Percentiles rank a stretch among this genome's conserved stretches.
Conservation (phyloP, 2,888 invertebrate genomes). For the Tolmerus cingulatus region DNA sequence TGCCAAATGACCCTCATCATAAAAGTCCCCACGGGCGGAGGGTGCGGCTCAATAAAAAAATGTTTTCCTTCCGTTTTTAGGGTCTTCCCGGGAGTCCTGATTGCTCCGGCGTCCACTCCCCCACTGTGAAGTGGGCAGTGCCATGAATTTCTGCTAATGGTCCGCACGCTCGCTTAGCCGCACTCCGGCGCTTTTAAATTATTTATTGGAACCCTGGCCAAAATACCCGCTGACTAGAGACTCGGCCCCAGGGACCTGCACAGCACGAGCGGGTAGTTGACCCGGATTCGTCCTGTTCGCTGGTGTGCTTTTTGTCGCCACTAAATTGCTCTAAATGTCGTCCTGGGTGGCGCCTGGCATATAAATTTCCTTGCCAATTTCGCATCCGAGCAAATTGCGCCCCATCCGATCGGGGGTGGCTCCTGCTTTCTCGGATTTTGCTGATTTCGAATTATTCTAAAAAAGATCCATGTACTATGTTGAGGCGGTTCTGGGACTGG, state of each 20-base stretch:
- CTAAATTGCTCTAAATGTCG: constrained; percentile 42
- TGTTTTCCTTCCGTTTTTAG: background rate
- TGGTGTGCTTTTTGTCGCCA: constrained; percentile 38
- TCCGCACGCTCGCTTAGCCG: constrained; percentile 29
- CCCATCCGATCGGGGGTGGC: background rate
- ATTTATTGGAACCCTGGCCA: constrained; percentile 6
- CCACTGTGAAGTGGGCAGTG: constrained; percentile 45
- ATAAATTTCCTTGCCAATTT: constrained; percentile 35
- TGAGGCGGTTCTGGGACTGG: background rate
- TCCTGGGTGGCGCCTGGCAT: constrained; percentile 39
- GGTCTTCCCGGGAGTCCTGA: background rate
- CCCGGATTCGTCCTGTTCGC: background rate
- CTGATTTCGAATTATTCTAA: background rate
- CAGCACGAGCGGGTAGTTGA: constrained; percentile 10
- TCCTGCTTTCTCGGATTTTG: background rate
- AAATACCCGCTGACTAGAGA: background rate
- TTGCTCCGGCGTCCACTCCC: constrained; percentile 36
- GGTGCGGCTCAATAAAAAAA: constrained; percentile 9
- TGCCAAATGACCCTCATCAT: constrained; percentile 43
- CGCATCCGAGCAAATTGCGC: background rate
- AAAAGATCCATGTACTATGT: background rate
- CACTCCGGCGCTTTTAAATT: constrained; percentile 31
- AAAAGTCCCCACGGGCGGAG: constrained; percentile 8
- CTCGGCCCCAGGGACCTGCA: background rate
- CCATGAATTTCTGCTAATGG: constrained; percentile 30